phyloP scores from a whole-genome alignment of 2,113 vertebrate species.

The Callipepla squamata region DNA sequence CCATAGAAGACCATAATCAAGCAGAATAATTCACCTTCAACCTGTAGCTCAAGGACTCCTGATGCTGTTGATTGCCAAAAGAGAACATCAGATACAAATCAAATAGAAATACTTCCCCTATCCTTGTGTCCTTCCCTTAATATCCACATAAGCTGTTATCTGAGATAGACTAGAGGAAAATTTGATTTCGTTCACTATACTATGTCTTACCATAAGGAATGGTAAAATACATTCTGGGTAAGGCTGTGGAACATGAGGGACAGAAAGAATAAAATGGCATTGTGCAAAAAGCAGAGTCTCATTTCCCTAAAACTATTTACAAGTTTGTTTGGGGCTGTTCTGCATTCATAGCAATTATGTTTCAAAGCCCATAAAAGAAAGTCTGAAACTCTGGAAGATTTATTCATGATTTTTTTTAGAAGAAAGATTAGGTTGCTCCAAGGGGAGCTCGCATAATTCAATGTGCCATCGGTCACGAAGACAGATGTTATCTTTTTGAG shows the following conservation, averaged over 20 bases:
- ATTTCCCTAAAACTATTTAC: not conserved
- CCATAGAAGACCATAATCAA: not conserved
- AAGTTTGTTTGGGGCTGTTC: not conserved
- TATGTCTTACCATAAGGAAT: not conserved
- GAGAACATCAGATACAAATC: not conserved
- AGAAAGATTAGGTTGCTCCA: not conserved
- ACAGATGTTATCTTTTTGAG: fast-evolving
- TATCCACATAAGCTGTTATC: not conserved
- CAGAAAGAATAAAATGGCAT: not conserved
- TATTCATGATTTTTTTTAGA: not conserved
- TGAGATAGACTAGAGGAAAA: not conserved
- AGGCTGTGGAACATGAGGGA: not conserved
- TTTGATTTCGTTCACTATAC: not conserved
- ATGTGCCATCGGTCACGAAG: not conserved
- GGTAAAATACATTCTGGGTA: not conserved
- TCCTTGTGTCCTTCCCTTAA: not conserved
- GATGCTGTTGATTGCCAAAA: not conserved
- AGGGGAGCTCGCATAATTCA: not conserved
- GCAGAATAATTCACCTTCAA: not conserved
- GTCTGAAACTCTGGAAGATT: not conserved
- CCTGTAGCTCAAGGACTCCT: not conserved
- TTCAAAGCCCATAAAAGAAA: not conserved
- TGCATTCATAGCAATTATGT: not conserved
- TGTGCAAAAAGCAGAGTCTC: not conserved
- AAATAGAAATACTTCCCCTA: not conserved